These are phyloP conservation scores for Zelostemma sp. DNA, from an alignment of 1,140 invertebrate species.

Conservation along the genomic window DNA sequence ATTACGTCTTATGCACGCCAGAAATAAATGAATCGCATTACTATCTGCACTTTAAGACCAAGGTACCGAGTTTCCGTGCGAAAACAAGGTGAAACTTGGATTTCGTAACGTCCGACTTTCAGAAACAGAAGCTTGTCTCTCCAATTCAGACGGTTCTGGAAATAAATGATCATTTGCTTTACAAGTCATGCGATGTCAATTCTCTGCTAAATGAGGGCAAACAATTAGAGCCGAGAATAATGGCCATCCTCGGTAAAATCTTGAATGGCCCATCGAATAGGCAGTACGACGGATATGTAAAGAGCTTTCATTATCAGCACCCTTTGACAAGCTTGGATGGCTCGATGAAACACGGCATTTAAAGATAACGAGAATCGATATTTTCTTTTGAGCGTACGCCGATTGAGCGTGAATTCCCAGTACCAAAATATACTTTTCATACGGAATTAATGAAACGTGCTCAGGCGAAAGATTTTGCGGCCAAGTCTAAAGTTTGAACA, in stretches of 20 bases:
- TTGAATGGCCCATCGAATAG: not conserved
- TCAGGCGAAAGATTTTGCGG: no score
- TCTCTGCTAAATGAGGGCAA: not conserved
- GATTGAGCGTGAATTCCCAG: not conserved
- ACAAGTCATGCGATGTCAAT: not conserved
- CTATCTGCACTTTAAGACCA: no score
- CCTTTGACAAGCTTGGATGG: conserved; percentile 3
- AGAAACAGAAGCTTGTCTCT: no score
- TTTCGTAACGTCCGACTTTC: no score
- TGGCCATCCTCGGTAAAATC: not conserved
- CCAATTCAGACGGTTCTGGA: no score
- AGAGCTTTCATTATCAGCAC: conserved; percentile 2
- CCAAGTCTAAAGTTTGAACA: no score
- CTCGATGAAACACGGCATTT: not conserved
- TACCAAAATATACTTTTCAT: not conserved
- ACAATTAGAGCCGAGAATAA: not conserved
- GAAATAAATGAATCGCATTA: no score
- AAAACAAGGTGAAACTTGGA: no score
- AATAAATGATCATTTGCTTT: no score
- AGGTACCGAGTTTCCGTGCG: no score
- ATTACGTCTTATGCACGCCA: no score
- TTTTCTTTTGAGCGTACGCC: not conserved
- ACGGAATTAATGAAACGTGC: not conserved
- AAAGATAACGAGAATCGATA: not conserved
- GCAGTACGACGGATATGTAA: not conserved